Evolutionary conservation across 2,888 invertebrate genomes (phyloP), one percentile per base, ranked within the genome.

Genomic region (Cryptus armator): DNA sequence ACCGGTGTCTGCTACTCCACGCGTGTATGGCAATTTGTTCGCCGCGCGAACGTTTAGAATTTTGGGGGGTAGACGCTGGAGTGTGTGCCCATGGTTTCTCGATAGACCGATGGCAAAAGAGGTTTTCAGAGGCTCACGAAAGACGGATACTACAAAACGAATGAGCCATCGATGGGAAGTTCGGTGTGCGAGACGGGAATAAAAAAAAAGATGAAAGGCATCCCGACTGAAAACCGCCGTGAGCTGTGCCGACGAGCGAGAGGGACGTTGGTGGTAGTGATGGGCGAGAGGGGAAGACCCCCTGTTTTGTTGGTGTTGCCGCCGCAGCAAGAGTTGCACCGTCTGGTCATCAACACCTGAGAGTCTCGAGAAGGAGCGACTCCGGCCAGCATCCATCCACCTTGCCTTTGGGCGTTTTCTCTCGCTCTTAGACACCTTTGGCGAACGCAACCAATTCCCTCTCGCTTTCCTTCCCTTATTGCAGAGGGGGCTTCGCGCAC

Each of bases 281-380:
- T 62, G n/a, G 43, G 37, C 43, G 53, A 53, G 48, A 43, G 72
- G 64, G 56, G 77, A 51, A 74, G 74, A 32, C 59, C 66, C 19
- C n/a, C 46, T 51, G 81, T 74, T 37, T 37, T 48, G 74, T 75
- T 75, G 81, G 62, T 62, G 74, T 62, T 77, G 64, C 66, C 68
- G 81, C 48, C 67, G 86, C 78, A 75, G 75, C 72, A 67, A 67
- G 72, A 67, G 78, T 78, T 81, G 71, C 59, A 83, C 81, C 83
- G 87, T 87, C 87, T 87, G 87, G 80, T 87, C 87, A 87, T 86
- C 86, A 87, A 86, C 87, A 87, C 87, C 87, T 86, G 79, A 87
- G 84, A 78, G 70, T 70, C 70, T 81, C 76, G 68, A 46, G 78
- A 77, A 74, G 56, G 19, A 74, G 59, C 53, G 74, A 62, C 6